Base-by-base conservation (phyloP, 2,113 vertebrate species). In the Prietella phreatophila region DNA sequence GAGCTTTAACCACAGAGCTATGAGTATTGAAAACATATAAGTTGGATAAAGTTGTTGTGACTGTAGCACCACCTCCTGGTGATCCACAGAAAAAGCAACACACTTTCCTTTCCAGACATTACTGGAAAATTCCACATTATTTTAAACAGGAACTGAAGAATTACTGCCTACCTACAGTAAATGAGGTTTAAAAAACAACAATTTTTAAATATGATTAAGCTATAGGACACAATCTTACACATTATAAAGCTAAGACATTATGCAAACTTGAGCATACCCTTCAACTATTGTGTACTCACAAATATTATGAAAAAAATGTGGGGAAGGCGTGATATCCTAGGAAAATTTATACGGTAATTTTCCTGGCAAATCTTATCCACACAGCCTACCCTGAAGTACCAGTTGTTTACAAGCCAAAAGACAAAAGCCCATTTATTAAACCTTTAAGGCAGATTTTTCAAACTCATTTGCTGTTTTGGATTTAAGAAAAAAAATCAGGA, bases 31-130 rank as follows among this genome's bases (percentile, higher is more conserved):
- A 36, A 19, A 3, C 27, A 0, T 58, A 36, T 58, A 36, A 10
- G 0, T 60, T 82, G 19, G 14, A 55, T 6, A 47, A 79, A 55
- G 15, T 58, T 2, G 22, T 60, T 83, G 69, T 61, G n/a, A 73
- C 67, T 50, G 36, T 80, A 47, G 30, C 84, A 85, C 63, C 89
- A 82, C 82, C 87, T 86, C 19, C 53, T 90, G 89, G 78, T 76
- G 1, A 55, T 81, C 33, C 69, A 39, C 0, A 30, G 81, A 39
- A 84, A 88, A 71, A 42, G 39, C 85, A 61, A 4, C 15, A 53
- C 19, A 11, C 14, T 73, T 63, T 19, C 1, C n/a, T 61, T 75
- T 71, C 15, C 14, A 73, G 30, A 13, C 25, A n/a, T 19, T 17
- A 19, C n/a, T 33, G 60, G 30, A 65, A 63, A 69, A 36, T 36